These are phyloP conservation scores for Stenichneumon culpator DNA, from an alignment of 2,888 invertebrate genomes.

Conservation along the genomic window DNA sequence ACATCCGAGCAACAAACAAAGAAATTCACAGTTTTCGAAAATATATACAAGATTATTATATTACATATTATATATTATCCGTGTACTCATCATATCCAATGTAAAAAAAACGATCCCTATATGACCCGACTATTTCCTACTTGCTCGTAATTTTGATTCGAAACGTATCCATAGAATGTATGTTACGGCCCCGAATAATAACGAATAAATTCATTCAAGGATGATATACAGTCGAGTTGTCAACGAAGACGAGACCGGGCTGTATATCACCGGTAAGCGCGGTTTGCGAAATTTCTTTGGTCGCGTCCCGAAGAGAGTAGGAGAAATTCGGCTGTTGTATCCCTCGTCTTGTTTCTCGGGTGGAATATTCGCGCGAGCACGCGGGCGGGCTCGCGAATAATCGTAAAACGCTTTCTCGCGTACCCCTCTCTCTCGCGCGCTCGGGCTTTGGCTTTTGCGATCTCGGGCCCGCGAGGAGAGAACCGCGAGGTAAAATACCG, in stretches of 20 bases:
- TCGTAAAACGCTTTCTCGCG: constrained; percentile 62
- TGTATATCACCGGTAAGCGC: constrained; percentile 59
- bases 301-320: constrained; percentile 37
- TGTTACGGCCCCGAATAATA: constrained; percentile 3
- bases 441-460: constrained; percentile 5
- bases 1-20: not conserved
- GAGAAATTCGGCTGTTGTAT: constrained; percentile 54
- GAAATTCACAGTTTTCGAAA: not conserved
- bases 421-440: constrained; percentile 9
- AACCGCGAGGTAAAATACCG: constrained; percentile 6
- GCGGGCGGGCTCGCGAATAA: constrained; percentile 68
- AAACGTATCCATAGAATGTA: not conserved
- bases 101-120: not conserved
- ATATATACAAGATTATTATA: not conserved
- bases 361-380: constrained; percentile 59
- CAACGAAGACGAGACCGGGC: constrained; percentile 68
- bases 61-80: too few species aligned
- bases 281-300: constrained; percentile 72
- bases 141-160: not conserved
- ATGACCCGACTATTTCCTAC: not conserved
- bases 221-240: constrained; percentile 59
- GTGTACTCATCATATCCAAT: not conserved
- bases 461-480: constrained; percentile 15
- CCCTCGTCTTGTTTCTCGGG: constrained; percentile 47
- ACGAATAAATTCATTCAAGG: constrained; percentile 60